Conservation (phyloP, 2,888 invertebrate species). For the Stenchaetothrips biformis region DNA sequence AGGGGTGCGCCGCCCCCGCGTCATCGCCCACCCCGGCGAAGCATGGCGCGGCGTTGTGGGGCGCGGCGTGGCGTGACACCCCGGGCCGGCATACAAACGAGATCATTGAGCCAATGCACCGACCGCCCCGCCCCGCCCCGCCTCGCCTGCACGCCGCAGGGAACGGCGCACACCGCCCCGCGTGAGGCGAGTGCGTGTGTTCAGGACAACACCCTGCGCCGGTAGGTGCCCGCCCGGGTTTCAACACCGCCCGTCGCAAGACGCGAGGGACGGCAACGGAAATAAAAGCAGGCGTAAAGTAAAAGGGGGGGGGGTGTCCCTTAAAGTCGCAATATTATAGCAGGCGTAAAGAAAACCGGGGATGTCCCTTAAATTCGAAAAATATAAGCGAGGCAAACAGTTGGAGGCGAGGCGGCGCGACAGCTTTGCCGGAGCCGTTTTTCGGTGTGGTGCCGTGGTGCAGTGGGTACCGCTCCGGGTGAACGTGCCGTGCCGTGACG, state of each 20-base stretch:
- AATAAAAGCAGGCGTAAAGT: neutral
- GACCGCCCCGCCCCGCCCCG: neutral
- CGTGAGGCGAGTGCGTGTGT: too few relatives aligned
- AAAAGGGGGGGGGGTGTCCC: neutral
- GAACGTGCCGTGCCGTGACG: too few relatives aligned
- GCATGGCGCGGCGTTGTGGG: too few relatives aligned
- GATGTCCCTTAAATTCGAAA: neutral
- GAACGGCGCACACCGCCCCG: too few relatives aligned
- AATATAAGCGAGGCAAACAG: neutral
- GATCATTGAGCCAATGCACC: slow-evolving; percentile 1
- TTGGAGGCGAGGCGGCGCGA: too few relatives aligned
- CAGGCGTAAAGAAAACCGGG: neutral
- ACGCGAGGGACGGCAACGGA: neutral
- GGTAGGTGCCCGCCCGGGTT: neutral
- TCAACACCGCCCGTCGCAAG: neutral
- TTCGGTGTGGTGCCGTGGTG: too few relatives aligned
- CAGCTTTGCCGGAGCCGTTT: too few relatives aligned
- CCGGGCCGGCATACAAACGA: slow-evolving; percentile 10
- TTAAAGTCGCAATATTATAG: neutral
- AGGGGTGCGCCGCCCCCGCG: neutral
- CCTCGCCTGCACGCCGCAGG: neutral
- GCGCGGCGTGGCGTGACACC: neutral
- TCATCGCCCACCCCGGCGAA: neutral
- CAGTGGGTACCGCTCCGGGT: too few relatives aligned
- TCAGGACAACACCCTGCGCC: neutral